Conservation (phyloP, 2,113 vertebrate genomes). For the Lutjanus erythropterus region DNA sequence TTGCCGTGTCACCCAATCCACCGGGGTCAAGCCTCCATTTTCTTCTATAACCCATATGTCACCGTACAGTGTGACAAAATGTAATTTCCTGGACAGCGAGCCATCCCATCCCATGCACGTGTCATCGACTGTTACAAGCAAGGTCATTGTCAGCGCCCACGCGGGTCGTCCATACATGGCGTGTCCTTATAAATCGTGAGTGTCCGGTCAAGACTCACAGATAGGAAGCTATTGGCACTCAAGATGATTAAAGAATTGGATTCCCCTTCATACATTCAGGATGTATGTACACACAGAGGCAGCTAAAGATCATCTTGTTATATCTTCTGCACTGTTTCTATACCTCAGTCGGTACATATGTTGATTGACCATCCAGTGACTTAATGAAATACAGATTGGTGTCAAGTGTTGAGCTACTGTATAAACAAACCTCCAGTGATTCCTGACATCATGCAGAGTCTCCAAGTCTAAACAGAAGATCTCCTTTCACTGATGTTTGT, state of each 20-base stretch:
- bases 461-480: too few species aligned
- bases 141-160: slow-evolving; percentile 34
- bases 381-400: too few species aligned
- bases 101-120: slow-evolving; percentile 12
- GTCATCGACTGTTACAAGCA: slow-evolving; percentile 41
- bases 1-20: slow-evolving; percentile 29
- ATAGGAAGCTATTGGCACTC: slow-evolving; percentile 17
- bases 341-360: neutral
- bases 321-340: neutral
- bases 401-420: too few species aligned
- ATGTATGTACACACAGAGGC: neutral
- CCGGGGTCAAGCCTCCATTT: slow-evolving; percentile 49
- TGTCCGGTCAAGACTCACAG: slow-evolving; percentile 4
- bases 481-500: too few species aligned
- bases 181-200: slow-evolving; percentile 31
- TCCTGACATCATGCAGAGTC: too few species aligned
- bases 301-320: neutral
- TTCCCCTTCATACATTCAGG: neutral
- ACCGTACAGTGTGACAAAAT: slow-evolving; percentile 55
- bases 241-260: slow-evolving; percentile 36
- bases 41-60: slow-evolving; percentile 53
- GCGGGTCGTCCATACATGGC: neutral
- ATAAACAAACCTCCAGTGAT: too few species aligned
- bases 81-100: slow-evolving; percentile 54
- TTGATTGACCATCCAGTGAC: too few species aligned